Percentiles rank a stretch among this genome's conserved stretches.
phyloP scores from a whole-genome alignment of 2,888 invertebrate species.

The Parapristionchus giblindavisi region DNA sequence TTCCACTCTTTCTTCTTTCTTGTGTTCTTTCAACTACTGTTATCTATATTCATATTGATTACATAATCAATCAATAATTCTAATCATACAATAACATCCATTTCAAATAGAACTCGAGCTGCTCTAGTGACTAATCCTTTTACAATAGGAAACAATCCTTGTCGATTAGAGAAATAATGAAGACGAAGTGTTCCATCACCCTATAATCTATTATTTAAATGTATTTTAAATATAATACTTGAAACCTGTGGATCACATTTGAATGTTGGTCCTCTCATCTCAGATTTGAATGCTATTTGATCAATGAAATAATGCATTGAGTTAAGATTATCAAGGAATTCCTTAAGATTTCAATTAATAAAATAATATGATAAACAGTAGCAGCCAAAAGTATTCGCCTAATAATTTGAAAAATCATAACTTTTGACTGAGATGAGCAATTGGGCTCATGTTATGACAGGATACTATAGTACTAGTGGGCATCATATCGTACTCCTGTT shows the following conservation, averaged over 20 bases:
- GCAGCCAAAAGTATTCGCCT: no score
- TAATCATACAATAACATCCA: conserved; percentile 60
- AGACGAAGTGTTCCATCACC: conserved; percentile 52
- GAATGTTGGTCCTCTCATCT: conserved; percentile 63
- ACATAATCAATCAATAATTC: no score
- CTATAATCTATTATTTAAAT: neutral
- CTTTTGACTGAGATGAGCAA: no score
- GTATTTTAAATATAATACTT: neutral
- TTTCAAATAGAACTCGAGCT: conserved; percentile 55
- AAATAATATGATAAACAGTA: neutral
- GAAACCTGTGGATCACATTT: conserved; percentile 45
- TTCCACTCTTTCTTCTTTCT: conserved; percentile 57
- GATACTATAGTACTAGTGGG: no score
- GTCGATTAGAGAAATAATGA: conserved; percentile 63
- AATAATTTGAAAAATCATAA: no score
- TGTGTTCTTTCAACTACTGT: conserved; percentile 62
- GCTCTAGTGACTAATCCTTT: conserved; percentile 59
- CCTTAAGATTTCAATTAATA: conserved; percentile 44
- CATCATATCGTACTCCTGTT: no score
- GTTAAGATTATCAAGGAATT: conserved; percentile 64
- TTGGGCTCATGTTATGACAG: no score
- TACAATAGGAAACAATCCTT: conserved; percentile 64
- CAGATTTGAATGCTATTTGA: conserved; percentile 63
- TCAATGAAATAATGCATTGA: conserved; percentile 68
- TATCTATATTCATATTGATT: conserved; percentile 41